Conservation (phyloP, 1,140 invertebrate genomes). For the Stegodyphus dumicola region DNA sequence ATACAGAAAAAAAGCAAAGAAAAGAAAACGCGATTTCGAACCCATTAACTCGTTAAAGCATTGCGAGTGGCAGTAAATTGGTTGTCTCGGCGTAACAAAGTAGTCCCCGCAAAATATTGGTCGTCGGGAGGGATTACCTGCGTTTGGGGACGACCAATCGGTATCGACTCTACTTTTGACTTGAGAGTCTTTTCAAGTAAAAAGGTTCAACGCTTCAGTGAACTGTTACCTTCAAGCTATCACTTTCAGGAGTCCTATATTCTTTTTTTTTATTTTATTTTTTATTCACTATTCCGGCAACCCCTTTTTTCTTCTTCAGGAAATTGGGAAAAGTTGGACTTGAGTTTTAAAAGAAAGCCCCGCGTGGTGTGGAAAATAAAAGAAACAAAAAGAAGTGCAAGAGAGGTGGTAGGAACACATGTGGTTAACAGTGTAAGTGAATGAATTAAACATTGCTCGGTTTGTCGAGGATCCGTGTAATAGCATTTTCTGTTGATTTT, state of each 20-base stretch:
- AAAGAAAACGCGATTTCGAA: conserved; percentile 21
- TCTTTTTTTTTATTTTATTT: conserved; percentile 2
- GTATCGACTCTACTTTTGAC: conserved; percentile 33
- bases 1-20: not conserved
- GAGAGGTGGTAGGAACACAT: no score
- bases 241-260: conserved; percentile 14
- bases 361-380: not conserved
- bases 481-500: no score
- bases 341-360: not conserved
- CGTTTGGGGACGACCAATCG: conserved; percentile 4
- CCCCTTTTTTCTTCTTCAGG: not conserved
- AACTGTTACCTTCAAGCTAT: conserved; percentile 46
- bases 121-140: conserved; percentile 8
- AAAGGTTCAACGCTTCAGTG: conserved; percentile 45
- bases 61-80: conserved; percentile 39
- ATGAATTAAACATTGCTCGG: no score
- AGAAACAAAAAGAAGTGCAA: not conserved
- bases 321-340: conserved; percentile 44
- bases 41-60: conserved; percentile 38
- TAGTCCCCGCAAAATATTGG: conserved; percentile 15
- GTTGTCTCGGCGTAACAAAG: conserved; percentile 26
- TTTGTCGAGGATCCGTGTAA: no score
- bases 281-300: not conserved
- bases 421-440: no score
- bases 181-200: conserved; percentile 30